A percentile compares a stretch with the other conserved stretches of the same genome.
Conservation (phyloP, 92 coral and sea anemone species). For the Palythoa grandiflora region DNA sequence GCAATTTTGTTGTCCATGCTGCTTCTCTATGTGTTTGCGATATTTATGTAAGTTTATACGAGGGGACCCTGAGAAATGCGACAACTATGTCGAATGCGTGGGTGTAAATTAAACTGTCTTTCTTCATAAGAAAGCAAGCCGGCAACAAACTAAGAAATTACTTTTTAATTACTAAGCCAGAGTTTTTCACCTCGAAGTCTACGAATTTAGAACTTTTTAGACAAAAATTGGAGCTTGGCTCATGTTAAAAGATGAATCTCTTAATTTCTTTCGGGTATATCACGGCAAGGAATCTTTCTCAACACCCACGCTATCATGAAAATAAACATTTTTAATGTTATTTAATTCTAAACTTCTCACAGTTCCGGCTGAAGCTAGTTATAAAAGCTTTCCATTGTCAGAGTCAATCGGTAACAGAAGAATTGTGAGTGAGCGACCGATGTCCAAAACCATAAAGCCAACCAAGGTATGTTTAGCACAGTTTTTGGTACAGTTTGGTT, state of each 20-base stretch:
- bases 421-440: neutral
- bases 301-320: conserved; percentile 19
- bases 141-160: neutral
- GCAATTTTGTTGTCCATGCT: neutral
- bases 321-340: conserved; percentile 38
- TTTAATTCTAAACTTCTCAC: conserved; percentile 10
- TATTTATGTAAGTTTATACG: conserved; percentile 3
- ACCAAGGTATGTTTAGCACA: neutral
- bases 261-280: neutral
- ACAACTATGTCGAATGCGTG: conserved; percentile 29
- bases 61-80: neutral
- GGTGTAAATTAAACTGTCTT: conserved; percentile 8
- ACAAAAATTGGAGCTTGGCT: neutral
- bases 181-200: neutral
- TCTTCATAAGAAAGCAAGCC: neutral
- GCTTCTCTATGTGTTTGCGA: neutral
- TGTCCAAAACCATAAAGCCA: neutral
- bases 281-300: neutral
- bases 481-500: neutral
- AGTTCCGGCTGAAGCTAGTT: conserved; percentile 35
- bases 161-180: neutral
- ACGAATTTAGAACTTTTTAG: neutral
- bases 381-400: conserved; percentile 23
- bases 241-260: neutral
- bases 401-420: neutral